These are phyloP conservation scores for Dermatemys mawii DNA, from an alignment of 2,113 vertebrate genomes.

Conservation along the genomic window DNA sequence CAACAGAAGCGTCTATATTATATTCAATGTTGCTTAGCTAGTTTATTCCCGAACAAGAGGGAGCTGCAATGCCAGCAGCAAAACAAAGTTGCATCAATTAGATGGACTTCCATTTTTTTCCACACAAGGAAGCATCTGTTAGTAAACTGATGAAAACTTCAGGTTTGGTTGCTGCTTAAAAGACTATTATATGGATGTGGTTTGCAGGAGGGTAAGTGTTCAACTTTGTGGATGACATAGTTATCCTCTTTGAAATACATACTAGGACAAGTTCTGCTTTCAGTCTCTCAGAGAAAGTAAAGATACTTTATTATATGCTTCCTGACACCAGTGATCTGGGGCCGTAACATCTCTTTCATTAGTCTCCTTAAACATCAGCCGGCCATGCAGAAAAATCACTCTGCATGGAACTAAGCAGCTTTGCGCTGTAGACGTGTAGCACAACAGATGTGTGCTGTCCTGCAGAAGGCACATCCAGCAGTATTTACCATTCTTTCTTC, in stretches of 20 bases:
- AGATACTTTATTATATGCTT: constrained; percentile 65
- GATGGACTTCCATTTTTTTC: fast-evolving
- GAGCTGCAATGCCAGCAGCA: constrained; percentile 13
- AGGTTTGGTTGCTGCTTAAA: neutral
- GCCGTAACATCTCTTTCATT: constrained; percentile 62
- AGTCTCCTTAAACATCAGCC: constrained; percentile 59
- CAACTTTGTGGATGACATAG: constrained; percentile 42
- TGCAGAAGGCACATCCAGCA: neutral
- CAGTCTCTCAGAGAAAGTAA: constrained; percentile 36
- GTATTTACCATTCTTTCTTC: constrained; percentile 1
- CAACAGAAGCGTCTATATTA: constrained; percentile 30
- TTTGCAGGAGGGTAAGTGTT: neutral
- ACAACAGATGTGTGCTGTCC: neutral
- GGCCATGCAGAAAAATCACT: constrained; percentile 39
- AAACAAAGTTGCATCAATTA: neutral
- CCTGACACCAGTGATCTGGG: constrained; percentile 64
- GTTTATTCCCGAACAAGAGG: constrained; percentile 43
- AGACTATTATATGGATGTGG: constrained; percentile 18
- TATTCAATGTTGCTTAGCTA: constrained; percentile 48
- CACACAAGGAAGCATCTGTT: neutral
- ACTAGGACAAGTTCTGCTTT: constrained; percentile 26
- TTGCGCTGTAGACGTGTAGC: neutral
- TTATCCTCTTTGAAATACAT: constrained; percentile 57
- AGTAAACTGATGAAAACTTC: constrained; percentile 38
- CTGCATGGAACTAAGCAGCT: constrained; percentile 15